These are phyloP conservation scores for Drosophila cardini DNA, from an alignment of 1,140 invertebrate species.

Conservation along the genomic window DNA sequence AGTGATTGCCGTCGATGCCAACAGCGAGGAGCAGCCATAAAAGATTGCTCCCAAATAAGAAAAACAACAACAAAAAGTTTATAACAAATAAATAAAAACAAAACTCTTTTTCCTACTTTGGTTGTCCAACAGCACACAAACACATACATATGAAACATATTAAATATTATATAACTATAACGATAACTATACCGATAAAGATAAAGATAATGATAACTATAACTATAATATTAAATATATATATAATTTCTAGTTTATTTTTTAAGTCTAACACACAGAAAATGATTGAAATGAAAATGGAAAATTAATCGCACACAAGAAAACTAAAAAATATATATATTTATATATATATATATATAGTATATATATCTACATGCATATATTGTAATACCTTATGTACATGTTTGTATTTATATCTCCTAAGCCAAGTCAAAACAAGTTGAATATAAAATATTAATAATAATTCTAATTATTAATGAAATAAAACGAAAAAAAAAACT, in stretches of 20 bases:
- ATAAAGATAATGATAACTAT: conserved; percentile 43
- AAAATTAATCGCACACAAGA: conserved; percentile 64
- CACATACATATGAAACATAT: conserved; percentile 42
- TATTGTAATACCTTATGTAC: conserved; percentile 47
- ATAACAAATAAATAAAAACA: conserved; percentile 6
- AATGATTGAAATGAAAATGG: conserved; percentile 32
- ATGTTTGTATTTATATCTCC: conserved; percentile 75
- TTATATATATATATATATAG: conserved; percentile 62
- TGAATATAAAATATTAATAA: conserved; percentile 30
- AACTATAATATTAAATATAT: conserved; percentile 45
- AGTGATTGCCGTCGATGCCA: conserved; percentile 26
- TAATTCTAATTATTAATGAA: conserved; percentile 26
- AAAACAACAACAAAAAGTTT: conserved; percentile 1
- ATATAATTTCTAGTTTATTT: conserved; percentile 63
- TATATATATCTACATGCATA: conserved; percentile 48
- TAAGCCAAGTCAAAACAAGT: conserved; percentile 76
- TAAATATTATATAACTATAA: conserved; percentile 42
- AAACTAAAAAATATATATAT: conserved; percentile 67
- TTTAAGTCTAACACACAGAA: conserved; percentile 53
- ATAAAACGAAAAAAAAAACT: conserved; percentile 12
- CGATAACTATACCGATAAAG: conserved; percentile 49
- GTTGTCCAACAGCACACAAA: conserved; percentile 46
- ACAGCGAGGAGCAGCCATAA: conserved; percentile 42
- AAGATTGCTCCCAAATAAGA: conserved; percentile 8
- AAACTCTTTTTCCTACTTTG: conserved; percentile 65